phyloP scores from a whole-genome alignment of 2,888 invertebrate species.

The Dastarcus helophoroides region DNA sequence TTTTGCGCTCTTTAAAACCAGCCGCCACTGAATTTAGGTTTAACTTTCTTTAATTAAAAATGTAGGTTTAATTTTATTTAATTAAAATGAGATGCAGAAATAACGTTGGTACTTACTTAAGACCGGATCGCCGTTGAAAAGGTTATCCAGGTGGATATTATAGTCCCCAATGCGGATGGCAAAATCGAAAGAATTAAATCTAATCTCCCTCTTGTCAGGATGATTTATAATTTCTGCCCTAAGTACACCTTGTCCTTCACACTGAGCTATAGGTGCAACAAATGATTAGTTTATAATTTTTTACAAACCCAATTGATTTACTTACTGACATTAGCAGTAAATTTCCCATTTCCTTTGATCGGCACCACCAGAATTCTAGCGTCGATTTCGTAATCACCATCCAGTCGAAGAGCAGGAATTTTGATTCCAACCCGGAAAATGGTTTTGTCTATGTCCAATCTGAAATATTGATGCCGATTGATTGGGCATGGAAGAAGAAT shows the following conservation, averaged over 20 bases:
- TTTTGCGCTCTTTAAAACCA: too few species aligned
- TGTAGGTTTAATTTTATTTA: too few species aligned
- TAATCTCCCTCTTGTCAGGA: conserved; percentile 27
- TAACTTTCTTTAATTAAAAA: too few species aligned
- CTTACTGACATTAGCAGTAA: conserved; percentile 47
- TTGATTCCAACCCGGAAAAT: conserved; percentile 39
- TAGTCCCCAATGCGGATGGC: conserved; percentile 47
- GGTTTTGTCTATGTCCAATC: conserved; percentile 41
- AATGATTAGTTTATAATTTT: background rate
- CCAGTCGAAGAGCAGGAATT: conserved; percentile 44
- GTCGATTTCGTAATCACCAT: conserved; percentile 48
- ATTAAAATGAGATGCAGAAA: too few species aligned
- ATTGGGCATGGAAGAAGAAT: too few species aligned
- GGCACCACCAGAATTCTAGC: conserved; percentile 45
- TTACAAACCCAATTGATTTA: conserved; percentile 1
- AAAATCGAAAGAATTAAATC: conserved; percentile 39
- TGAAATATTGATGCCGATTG: too few species aligned
- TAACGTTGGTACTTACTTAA: conserved; percentile 45
- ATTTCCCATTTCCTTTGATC: conserved; percentile 46
- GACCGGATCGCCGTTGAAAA: conserved; percentile 48
- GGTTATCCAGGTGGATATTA: conserved; percentile 43
- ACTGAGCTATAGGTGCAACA: conserved; percentile 42
- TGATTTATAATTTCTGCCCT: conserved; percentile 31
- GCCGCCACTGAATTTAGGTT: too few species aligned
- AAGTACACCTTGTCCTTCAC: conserved; percentile 33